These are phyloP conservation scores for Epirrhoe tristata DNA, from an alignment of 2,888 invertebrate species.

Conservation along the genomic window DNA sequence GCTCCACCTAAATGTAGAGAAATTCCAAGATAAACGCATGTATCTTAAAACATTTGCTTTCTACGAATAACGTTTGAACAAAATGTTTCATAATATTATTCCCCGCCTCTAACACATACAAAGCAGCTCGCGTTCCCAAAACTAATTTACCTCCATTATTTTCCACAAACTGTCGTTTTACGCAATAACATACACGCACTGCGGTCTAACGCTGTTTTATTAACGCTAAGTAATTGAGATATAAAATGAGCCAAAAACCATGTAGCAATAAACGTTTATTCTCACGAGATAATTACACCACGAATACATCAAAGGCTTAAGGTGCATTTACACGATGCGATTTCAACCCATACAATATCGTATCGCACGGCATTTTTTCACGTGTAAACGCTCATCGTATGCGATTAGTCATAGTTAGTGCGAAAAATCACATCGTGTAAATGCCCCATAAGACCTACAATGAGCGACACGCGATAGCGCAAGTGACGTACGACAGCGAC, in stretches of 20 bases:
- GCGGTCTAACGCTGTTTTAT: conserved; percentile 28
- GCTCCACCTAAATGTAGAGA: too few relatives aligned
- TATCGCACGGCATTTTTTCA: too few relatives aligned
- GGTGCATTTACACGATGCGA: too few relatives aligned
- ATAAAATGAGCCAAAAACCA: background rate
- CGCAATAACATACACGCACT: conserved; percentile 31
- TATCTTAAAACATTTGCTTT: background rate
- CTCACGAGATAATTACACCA: background rate
- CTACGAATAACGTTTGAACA: background rate
- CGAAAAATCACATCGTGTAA: too few relatives aligned
- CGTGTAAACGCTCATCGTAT: too few relatives aligned
- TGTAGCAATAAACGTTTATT: background rate
- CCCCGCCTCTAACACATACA: conserved; percentile 17
- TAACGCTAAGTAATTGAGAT: background rate
- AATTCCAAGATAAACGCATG: background rate
- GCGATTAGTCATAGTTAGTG: too few relatives aligned
- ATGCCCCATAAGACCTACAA: too few relatives aligned
- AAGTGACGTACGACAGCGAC: too few relatives aligned
- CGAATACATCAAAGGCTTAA: too few relatives aligned
- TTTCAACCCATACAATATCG: too few relatives aligned
- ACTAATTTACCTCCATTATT: conserved; percentile 28
- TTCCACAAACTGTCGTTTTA: conserved; percentile 24
- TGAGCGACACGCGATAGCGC: too few relatives aligned
- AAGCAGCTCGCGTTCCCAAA: conserved; percentile 19
- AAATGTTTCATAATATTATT: conserved; percentile 4